Evolutionary conservation across 1,140 invertebrate genomes (phyloP), one percentile per base, ranked within the genome.

Genomic region (Tetragonula clypearis): DNA sequence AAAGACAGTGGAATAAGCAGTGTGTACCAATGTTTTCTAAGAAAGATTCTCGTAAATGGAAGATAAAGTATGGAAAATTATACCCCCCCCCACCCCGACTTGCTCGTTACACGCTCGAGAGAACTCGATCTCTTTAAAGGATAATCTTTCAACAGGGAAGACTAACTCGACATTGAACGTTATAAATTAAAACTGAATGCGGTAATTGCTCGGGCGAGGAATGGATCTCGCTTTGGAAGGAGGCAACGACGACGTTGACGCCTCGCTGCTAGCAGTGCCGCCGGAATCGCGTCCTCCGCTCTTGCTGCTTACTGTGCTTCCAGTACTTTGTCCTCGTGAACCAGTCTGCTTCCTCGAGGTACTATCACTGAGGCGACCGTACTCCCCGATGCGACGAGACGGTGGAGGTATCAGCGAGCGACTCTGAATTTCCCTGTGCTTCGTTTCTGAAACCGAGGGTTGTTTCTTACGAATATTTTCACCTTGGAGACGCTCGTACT

Each of bases 351-450:
- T 88, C 90, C 92, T 87, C 93, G 93, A 30, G 82, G 94, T 89
- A 81, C 92, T 90, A 9, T 96, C 96, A 75, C 95, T 96, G 14
- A 96, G 91, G 30, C 96, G 92, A 0, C 96, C 96, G 83, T 96
- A 96, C 68, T 96, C 96, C 8, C 96, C 95, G 72, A 96, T 94
- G 62, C 96, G 93, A 74, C 95, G 89, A 5, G 95, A 95, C 30
- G 95, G 94, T 8, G 96, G 95, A 26, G 95, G 96, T n/a, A 97
- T 96, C 76, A 97, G 88, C 15, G 96, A 96, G n/a, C 96, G 94
- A 0, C 95, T 95, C 11, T 96, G 95, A 19, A 93, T 94, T 23
- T 95, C 94, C 12, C 94, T 80, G 49, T 94, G 94, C 76, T 94
- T 94, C 30, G 93, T 92, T n/a, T 92, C 92, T 0, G 68, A 74